A percentile compares a stretch with the other conserved stretches of the same genome.
Conservation (phyloP, 2,888 invertebrate species). For the Desoria tigrina region DNA sequence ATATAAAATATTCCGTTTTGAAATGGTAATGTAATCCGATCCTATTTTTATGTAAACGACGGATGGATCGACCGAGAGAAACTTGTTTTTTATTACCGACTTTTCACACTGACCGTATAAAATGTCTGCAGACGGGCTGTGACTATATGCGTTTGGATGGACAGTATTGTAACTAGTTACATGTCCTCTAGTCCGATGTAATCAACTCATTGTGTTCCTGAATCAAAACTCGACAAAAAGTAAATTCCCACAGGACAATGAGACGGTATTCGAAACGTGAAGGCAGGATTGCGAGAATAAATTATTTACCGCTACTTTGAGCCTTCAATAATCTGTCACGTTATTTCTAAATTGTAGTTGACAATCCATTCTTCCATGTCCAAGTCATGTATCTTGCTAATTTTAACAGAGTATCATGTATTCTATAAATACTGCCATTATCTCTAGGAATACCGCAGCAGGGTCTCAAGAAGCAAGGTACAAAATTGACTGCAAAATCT, state of each 20-base stretch:
- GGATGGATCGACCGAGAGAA: too few relatives aligned
- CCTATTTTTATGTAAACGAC: background rate
- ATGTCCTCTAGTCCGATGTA: too few relatives aligned
- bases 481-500: background rate
- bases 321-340: constrained; percentile 8
- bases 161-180: too few relatives aligned
- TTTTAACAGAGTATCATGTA: background rate
- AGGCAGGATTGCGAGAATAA: constrained; percentile 4
- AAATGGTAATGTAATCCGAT: constrained; percentile 4
- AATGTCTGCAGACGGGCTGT: too few relatives aligned
- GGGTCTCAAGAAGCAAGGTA: background rate
- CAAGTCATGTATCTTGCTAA: background rate
- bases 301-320: constrained; percentile 8
- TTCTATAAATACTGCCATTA: background rate
- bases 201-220: background rate
- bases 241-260: background rate
- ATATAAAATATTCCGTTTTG: too few relatives aligned
- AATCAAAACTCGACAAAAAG: background rate
- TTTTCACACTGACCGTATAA: too few relatives aligned
- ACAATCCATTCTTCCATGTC: constrained; percentile 7
- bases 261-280: background rate
- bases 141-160: too few relatives aligned
- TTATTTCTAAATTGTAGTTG: constrained; percentile 2
- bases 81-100: too few relatives aligned
- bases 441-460: background rate